phyloP scores from a whole-genome alignment of 1,140 invertebrate genomes.

The Drosophila dunni region DNA sequence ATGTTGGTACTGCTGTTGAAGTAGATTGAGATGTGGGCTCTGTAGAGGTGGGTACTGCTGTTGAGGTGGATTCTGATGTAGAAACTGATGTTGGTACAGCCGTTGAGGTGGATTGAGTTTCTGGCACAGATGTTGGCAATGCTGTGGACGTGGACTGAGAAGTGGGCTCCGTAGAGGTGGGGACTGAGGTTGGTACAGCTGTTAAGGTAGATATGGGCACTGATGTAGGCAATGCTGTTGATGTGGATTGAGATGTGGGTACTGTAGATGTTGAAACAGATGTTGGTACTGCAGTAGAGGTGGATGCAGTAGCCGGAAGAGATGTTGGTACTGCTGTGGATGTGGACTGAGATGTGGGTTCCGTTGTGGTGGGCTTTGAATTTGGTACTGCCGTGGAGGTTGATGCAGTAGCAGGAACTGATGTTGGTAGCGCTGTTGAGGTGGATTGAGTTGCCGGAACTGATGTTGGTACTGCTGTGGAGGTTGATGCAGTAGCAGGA shows the following conservation, averaged over 20 bases:
- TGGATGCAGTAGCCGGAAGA: too few species aligned
- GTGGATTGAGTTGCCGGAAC: neutral
- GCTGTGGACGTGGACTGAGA: slow-evolving; percentile 8
- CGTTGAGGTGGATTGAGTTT: slow-evolving; percentile 1
- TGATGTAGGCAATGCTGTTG: slow-evolving; percentile 12
- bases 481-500: neutral
- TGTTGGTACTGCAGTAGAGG: slow-evolving; percentile 1
- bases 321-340: neutral
- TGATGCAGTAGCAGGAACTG: too few species aligned
- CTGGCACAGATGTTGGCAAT: neutral
- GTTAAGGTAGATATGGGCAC: neutral
- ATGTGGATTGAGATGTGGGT: neutral
- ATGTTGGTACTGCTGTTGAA: slow-evolving; percentile 5
- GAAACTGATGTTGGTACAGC: neutral
- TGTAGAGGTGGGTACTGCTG: neutral
- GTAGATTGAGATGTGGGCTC: too few species aligned
- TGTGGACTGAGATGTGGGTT: neutral
- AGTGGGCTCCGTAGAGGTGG: neutral
- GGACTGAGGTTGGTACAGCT: neutral
- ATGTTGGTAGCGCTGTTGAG: slow-evolving; percentile 1
- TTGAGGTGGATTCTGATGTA: neutral
- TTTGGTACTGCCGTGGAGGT: slow-evolving; percentile 12
- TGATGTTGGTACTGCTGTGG: slow-evolving; percentile 10
- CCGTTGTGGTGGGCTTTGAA: too few species aligned
- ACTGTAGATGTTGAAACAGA: neutral